Conservation (phyloP, 1,140 invertebrate species). For the Trichonephila inaurata region DNA sequence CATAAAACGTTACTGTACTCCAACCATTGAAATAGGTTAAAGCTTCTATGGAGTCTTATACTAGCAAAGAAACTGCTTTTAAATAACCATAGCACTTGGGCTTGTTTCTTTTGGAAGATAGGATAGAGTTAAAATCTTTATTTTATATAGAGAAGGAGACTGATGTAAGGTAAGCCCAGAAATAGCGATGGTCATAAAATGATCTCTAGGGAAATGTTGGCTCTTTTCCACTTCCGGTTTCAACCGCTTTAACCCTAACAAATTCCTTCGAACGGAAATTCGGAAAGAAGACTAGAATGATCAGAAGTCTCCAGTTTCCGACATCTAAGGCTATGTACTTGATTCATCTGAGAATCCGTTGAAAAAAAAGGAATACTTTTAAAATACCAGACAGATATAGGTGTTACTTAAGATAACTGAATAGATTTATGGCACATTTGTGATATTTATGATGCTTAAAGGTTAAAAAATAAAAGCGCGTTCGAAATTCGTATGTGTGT, state of each 20-base stretch:
- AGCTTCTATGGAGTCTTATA: slow-evolving; percentile 2
- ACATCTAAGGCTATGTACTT: background rate
- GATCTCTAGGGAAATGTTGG: slow-evolving; percentile 33
- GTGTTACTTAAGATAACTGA: background rate
- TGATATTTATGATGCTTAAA: no score
- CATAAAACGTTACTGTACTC: background rate
- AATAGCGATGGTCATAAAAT: slow-evolving; percentile 31
- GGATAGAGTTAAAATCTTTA: slow-evolving; percentile 31
- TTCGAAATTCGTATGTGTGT: no score
- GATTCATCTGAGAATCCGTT: background rate
- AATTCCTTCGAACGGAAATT: slow-evolving; percentile 33
- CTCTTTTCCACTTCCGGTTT: slow-evolving; percentile 33
- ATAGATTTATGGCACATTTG: no score
- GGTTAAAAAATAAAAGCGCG: no score
- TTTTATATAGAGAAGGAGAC: slow-evolving; percentile 3
- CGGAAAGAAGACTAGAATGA: background rate
- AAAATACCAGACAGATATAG: background rate
- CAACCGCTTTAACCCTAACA: slow-evolving; percentile 29
- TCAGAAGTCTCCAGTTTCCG: background rate
- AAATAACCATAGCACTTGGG: background rate
- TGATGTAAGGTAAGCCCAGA: slow-evolving; percentile 33
- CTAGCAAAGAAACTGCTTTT: slow-evolving; percentile 9
- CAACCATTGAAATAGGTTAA: background rate
- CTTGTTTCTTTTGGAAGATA: slow-evolving; percentile 20
- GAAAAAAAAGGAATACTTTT: background rate